Percentiles rank a stretch among this genome's conserved stretches.
Conservation (phyloP, 2,113 vertebrate genomes). For the Clupea harengus region DNA sequence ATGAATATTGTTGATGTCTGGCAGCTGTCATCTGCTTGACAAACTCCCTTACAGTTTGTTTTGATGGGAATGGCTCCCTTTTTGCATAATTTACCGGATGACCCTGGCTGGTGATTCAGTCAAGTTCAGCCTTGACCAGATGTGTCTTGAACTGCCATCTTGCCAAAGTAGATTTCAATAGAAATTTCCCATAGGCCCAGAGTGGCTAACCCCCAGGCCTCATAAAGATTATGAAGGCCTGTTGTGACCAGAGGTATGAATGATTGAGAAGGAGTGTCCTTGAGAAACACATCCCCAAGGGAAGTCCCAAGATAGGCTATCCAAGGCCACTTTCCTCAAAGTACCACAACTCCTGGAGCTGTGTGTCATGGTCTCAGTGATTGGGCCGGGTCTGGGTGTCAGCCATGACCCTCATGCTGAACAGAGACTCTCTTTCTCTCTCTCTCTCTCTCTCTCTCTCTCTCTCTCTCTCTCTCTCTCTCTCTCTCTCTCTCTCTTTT, state of each 20-base stretch:
- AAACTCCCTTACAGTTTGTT: not conserved
- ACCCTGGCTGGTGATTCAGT: not conserved
- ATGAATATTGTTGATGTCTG: not conserved
- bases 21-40: not conserved
- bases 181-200: not conserved
- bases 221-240: not conserved
- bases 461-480: no score
- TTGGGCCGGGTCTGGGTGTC: not conserved
- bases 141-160: not conserved
- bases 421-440: not conserved
- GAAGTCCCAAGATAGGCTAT: not conserved
- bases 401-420: not conserved
- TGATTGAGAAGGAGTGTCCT: not conserved
- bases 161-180: not conserved
- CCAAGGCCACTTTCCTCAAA: not conserved
- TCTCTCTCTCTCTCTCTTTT: no score
- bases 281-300: not conserved
- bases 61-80: not conserved
- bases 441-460: no score
- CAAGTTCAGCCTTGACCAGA: not conserved
- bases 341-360: not conserved
- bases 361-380: not conserved
- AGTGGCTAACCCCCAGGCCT: not conserved
- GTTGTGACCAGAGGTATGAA: not conserved
- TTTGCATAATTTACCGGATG: not conserved